Evolutionary conservation across 2,888 invertebrate genomes (phyloP), one percentile per base, ranked within the genome.

Genomic region (Acronicta psi): DNA sequence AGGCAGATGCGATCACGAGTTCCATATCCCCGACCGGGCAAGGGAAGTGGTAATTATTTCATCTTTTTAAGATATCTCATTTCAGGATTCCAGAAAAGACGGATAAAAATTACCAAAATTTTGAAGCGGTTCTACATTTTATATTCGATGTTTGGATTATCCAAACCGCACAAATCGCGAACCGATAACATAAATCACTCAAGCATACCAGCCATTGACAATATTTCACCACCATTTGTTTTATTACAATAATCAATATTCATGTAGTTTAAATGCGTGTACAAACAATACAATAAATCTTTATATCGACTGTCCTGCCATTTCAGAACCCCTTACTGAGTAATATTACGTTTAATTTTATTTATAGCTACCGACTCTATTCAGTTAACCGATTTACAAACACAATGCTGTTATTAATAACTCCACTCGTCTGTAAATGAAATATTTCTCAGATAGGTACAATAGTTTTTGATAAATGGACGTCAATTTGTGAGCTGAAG

Each of bases 221-320:
- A 77, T 75, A 77, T 83, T 85, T 84, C 80, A 84, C 65, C 73
- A 56, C 77, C 82, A 84, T 87, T 87, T 79, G 77, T 70, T 77
- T 69, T 57, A 73, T 68, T 50, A 60, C 63, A 58, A 57, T 65
- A 68, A 63, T 64, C 62, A 66, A 77, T 72, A 77, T 69, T 71
- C 59, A 64, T 73, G 69, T 73, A 67, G 62, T 80, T 73, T 75
- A 73, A 79, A 75, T 73, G 76, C 71, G 65, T 72, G 77, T 75
- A 66, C 75, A 75, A 76, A 75, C 74, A 77, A 66, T 63, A 52
- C 72, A 68, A 85, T 85, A 86, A 86, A 87, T 86, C 73, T 70
- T 73, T 58, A 71, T 81, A 82, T 84, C 78, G 78, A 77, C 68
- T 73, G 63, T 61, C 59, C 69, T 81, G 76, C 77, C 79, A 74